Evolutionary conservation across 92 coral and sea anemone genomes (phyloP), one percentile per base, ranked within the genome.

Genomic region (Palythoa heliodiscus): DNA sequence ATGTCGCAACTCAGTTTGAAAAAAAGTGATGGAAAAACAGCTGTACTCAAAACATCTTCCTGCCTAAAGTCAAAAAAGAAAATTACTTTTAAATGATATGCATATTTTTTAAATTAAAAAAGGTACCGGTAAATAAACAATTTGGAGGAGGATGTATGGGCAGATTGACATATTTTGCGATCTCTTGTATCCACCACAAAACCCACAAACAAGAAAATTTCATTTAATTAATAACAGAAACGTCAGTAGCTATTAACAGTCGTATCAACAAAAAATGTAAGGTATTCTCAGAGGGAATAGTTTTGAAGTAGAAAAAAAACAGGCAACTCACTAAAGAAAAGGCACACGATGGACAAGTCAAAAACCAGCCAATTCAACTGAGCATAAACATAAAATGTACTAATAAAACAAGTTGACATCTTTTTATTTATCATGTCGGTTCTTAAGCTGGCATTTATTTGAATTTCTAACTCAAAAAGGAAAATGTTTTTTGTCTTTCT

Each of bases 161-260:
- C 6, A 20, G 84, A 64, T 80, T 80, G 64, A 17, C 60, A 43
- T 7, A 20, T 11, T 68, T n/a, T 11, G 58, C 12, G 48, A 43
- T 43, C 40, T 29, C 74, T 23, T 22, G 14, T 38, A 3, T 64
- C 60, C 35, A 66, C 74, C 73, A 66, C 74, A 80, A 80, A 66
- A 64, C 73, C 84, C 74, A 40, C 84, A 80, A 48, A 55, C 82
- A 76, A 76, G 82, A 13, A 76, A 53, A 57, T 11, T n/a, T 29
- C 10, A 50, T 74, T 58, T 58, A 35, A 68, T 19, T 40, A 63
- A 54, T 53, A 7, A 35, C 13, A 55, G 8, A 25, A 77, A 37
- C 43, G 39, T 70, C 70, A 10, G 16, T 37, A 61, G 23, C 37
- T 25, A 78, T 40, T 60, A 39, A 58, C 35, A 78, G 55, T 78